Conservation (phyloP, 2,888 invertebrate species). For the Tinea trinotella region DNA sequence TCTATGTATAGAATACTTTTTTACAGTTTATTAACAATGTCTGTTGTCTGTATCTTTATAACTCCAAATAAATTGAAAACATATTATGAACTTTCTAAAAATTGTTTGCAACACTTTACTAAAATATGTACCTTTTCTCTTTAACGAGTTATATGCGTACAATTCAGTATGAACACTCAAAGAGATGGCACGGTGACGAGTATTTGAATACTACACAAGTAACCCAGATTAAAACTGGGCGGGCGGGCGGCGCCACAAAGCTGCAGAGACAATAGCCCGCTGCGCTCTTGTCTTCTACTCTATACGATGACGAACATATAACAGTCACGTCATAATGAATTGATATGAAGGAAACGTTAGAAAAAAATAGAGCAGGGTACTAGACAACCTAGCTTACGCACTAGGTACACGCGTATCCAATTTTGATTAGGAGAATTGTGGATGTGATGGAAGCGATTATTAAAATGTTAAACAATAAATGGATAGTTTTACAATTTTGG, state of each 20-base stretch:
- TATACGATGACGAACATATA: neutral
- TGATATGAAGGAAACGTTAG: neutral
- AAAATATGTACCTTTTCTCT: too few species aligned
- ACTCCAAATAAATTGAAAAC: too few species aligned
- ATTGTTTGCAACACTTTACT: too few species aligned
- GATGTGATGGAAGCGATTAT: conserved; percentile 1
- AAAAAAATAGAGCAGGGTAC: neutral
- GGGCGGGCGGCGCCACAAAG: neutral
- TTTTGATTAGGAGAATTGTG: too few species aligned
- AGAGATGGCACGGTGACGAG: neutral
- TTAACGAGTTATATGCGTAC: too few species aligned
- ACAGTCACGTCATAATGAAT: conserved; percentile 5
- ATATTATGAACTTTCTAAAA: too few species aligned
- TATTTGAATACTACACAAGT: conserved; percentile 4
- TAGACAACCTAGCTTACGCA: too few species aligned
- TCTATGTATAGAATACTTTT: too few species aligned
- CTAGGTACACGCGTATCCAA: too few species aligned
- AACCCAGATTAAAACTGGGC: conserved; percentile 8
- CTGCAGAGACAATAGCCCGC: neutral
- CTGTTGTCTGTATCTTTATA: too few species aligned
- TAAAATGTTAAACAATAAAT: conserved; percentile 7
- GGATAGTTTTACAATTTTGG: neutral
- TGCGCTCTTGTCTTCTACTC: neutral
- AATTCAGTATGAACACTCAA: too few species aligned
- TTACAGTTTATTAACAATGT: too few species aligned